These are phyloP conservation scores for Caenorhabditis tropicalis DNA, from an alignment of 1,140 invertebrate genomes.

Conservation along the genomic window DNA sequence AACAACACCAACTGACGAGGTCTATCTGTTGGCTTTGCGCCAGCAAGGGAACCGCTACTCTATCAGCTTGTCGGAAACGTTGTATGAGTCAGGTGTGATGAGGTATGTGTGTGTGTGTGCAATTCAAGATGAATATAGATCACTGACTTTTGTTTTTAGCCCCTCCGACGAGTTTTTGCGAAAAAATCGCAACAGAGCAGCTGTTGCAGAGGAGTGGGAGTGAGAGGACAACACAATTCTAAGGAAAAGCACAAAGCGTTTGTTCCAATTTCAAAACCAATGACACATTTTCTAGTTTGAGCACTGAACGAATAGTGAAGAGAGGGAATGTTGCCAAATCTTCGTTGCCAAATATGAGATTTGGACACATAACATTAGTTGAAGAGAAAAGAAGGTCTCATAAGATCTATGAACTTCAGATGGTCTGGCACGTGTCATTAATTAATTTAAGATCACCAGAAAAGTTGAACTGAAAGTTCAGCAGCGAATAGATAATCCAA, in stretches of 20 bases:
- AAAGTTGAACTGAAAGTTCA: too few relatives aligned
- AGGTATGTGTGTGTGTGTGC: not conserved
- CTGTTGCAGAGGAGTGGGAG: not conserved
- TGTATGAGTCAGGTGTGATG: constrained; percentile 10
- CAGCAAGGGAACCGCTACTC: not conserved
- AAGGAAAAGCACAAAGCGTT: constrained; percentile 21
- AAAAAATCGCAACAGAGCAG: constrained; percentile 5
- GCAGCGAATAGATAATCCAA: too few relatives aligned
- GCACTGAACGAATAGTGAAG: not conserved
- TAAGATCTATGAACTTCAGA: too few relatives aligned
- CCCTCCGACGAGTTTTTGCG: not conserved
- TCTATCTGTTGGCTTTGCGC: not conserved
- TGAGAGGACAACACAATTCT: constrained; percentile 9
- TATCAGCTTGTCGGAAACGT: constrained; percentile 16
- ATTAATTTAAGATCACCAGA: too few relatives aligned
- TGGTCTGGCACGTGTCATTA: too few relatives aligned
- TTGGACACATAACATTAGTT: too few relatives aligned
- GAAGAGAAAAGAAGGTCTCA: too few relatives aligned
- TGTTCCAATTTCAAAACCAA: constrained; percentile 26
- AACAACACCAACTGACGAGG: constrained; percentile 21
- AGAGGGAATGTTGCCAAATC: not conserved
- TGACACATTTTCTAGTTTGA: constrained; percentile 20
- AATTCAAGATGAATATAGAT: constrained; percentile 6
- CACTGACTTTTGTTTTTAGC: constrained; percentile 28
- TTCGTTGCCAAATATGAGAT: too few relatives aligned